phyloP scores from a whole-genome alignment of 2,888 invertebrate species.

The Peribatodes rhomboidaria region DNA sequence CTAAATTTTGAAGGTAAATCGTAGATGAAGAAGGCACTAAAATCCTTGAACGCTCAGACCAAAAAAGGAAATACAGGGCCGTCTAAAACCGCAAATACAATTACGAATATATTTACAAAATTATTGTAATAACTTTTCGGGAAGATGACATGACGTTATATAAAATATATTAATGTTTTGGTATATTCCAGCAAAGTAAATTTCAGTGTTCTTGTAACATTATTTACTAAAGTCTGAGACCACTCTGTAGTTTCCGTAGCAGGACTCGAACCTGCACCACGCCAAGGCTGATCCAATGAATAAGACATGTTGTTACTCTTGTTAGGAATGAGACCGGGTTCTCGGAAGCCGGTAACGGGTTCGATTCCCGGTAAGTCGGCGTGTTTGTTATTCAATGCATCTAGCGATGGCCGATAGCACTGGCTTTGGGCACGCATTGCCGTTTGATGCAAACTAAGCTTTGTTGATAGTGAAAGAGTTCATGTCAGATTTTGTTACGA shows the following conservation, averaged over 20 bases:
- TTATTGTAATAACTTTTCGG: background rate
- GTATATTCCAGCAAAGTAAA: background rate
- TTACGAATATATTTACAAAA: too few relatives aligned
- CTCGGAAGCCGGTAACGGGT: constrained; percentile 64
- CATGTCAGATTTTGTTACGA: constrained; percentile 35
- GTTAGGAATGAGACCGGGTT: constrained; percentile 78
- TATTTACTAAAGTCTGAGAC: background rate
- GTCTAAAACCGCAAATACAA: constrained; percentile 3
- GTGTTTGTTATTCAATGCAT: constrained; percentile 73
- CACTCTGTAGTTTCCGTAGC: constrained; percentile 15
- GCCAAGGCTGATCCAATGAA: constrained; percentile 24
- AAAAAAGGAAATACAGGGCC: constrained; percentile 19
- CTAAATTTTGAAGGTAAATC: background rate
- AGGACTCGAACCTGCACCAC: constrained; percentile 29
- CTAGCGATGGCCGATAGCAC: constrained; percentile 64
- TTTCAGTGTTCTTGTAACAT: background rate
- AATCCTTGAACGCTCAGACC: background rate
- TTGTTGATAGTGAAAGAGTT: constrained; percentile 40
- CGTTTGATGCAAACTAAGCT: constrained; percentile 59
- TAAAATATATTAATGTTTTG: background rate
- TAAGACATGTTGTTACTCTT: constrained; percentile 70
- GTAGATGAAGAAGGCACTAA: background rate
- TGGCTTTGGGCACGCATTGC: constrained; percentile 52
- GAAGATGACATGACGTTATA: background rate
- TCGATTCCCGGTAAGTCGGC: constrained; percentile 62